Evolutionary conservation across 2,113 vertebrate genomes (phyloP).

Genomic region (Aleadryas rufinucha): DNA sequence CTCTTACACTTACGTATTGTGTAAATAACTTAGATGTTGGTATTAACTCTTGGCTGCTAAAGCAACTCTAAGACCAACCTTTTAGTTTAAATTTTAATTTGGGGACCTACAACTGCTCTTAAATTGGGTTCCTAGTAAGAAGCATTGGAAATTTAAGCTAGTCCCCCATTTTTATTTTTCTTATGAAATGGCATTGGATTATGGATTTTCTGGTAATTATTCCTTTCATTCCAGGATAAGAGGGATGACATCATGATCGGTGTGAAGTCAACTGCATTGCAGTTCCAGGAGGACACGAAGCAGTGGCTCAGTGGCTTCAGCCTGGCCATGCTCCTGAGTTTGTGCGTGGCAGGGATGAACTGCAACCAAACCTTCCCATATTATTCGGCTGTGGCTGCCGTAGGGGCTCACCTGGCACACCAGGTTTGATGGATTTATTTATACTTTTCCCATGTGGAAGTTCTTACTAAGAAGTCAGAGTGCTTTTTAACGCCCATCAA

Average conservation of each 20-base stretch:
- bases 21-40: not conserved
- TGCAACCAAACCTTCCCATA: conserved; percentile 84
- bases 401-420: conserved; percentile 77
- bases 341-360: conserved; percentile 79
- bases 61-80: not conserved
- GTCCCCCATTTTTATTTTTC: not conserved
- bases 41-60: not conserved
- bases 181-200: not conserved
- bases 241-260: conserved; percentile 86
- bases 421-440: conserved; percentile 77
- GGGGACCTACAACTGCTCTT: not conserved
- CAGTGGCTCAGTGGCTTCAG: conserved; percentile 88
- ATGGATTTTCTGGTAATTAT: not conserved
- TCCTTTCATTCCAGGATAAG: conserved; percentile 81
- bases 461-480: not conserved
- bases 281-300: conserved; percentile 85
- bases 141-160: not conserved
- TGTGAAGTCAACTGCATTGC: conserved; percentile 90
- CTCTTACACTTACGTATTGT: not conserved
- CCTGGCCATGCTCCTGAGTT: conserved; percentile 80
- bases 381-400: conserved; percentile 74
- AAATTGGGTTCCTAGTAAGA: not conserved
- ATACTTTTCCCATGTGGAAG: not conserved
- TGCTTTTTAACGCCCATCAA: not conserved
- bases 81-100: not conserved